A percentile compares a stretch with the other conserved stretches of the same genome.
These are phyloP conservation scores for Cheumatopsyche charites DNA, from an alignment of 1,140 invertebrate genomes.

Conservation along the genomic window DNA sequence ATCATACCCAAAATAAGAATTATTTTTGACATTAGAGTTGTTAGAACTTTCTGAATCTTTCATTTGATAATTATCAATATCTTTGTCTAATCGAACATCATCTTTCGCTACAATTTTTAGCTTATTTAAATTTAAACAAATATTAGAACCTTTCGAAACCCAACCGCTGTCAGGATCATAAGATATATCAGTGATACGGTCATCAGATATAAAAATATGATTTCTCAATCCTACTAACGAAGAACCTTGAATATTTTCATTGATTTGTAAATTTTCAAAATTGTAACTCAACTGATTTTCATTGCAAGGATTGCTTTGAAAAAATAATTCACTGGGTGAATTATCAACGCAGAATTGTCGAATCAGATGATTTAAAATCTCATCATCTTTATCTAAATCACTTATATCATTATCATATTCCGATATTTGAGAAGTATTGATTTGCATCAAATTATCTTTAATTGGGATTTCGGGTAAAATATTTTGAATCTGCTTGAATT, in stretches of 20 bases:
- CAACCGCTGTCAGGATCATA: constrained; percentile 59
- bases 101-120: constrained; percentile 37
- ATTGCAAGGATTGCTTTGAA: background rate
- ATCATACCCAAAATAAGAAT: constrained; percentile 55
- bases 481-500: constrained; percentile 9
- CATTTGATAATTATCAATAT: background rate
- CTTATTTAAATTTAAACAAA: constrained; percentile 42
- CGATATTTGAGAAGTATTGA: background rate
- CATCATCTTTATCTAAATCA: constrained; percentile 41
- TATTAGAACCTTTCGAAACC: constrained; percentile 51
- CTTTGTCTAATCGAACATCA: constrained; percentile 2
- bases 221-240: constrained; percentile 26
- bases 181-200: constrained; percentile 56
- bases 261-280: background rate
- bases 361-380: constrained; percentile 39
- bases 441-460: background rate
- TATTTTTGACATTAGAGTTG: background rate
- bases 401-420: constrained; percentile 28
- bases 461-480: background rate
- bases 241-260: constrained; percentile 6
- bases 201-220: constrained; percentile 57
- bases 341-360: constrained; percentile 42
- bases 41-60: background rate
- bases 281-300: background rate
- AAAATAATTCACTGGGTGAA: constrained; percentile 35